Evolutionary conservation across 30 jellyfish, hydroid and myxozoan species (phyloP), one percentile per base, ranked within the genome.

Genomic region (Pseudorhiza aurosa): DNA sequence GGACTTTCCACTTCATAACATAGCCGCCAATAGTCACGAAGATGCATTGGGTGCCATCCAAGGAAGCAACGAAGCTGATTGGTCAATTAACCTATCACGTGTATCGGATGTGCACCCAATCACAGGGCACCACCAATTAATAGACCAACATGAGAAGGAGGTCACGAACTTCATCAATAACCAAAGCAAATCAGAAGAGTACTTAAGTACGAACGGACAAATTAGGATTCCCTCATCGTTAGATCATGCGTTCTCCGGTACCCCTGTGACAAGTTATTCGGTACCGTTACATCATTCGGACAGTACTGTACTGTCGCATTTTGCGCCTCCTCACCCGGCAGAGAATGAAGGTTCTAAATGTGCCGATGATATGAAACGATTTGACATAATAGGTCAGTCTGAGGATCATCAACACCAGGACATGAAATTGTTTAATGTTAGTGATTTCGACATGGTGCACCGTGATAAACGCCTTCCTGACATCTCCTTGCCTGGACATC

Each of bases 61-160:
- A 12, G 18, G 44, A 17, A 30, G 29, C 21, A 33, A 43, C 49
- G 82, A 78, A 31, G 26, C 51, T 45, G 82, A 42, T 60, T 78
- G 90, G 90, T n/a, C 90, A 36, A 28, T 78, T 28, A 53, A 68
- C 37, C 43, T 78, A 33, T 31, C 90, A 50, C 80, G 63, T 46
- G 81, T 44, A 47, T 27, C 82, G 82, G 64, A 78, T 33, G 74
- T 45, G 29, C 67, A 53, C 24, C 82, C 44, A 18, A 40, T 28
- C 72, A 43, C 65, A 22, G 17, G 65, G 44, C 40, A 67, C 42
- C 73, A 50, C 47, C 71, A 12, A 26, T 19, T 44, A n/a, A 46
- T 57, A 19, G 72, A 64, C 46, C 86, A 73, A 25, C 30, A 35
- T 57, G 86, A 14, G 9, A 53, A 15, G 64, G 75, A 73, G 74